Evolutionary conservation across 1,140 invertebrate genomes (phyloP), one percentile per base, ranked within the genome.

Genomic region (Ceratosolen solmsi): DNA sequence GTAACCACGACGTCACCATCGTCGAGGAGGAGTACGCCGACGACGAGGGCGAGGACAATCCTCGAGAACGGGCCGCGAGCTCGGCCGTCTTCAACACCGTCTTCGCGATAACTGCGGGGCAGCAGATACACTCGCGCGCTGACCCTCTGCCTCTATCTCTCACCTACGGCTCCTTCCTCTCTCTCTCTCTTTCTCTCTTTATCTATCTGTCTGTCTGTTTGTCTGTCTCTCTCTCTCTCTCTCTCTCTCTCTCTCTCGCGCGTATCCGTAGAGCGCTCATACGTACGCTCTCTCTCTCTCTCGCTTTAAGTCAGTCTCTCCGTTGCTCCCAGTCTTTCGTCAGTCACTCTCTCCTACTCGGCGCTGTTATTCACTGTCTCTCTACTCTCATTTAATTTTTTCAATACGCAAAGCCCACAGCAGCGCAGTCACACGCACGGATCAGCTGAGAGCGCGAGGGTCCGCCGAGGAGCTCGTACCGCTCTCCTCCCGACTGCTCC

Each of bases 361-460:
- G 5, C 17, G 20, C 71, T 49, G 2, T 2, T 25, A 9, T 17
- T 20, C 17, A 30, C 33, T 20, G 4, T 8, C 33, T 72, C 46
- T 58, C 49, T 56, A 36, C 51, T 74, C 72, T 54, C 49, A 13
- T 74, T 58, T 74, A 49, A 74, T 56, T 56, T 74, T 56, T 33
- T 56, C 46, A 13, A 74, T 56, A 74, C 49, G 72, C 51, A 54
- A 74, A 74, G 49, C 68, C 30, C 30, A 51, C 30, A 76, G 74
- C 33, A 25, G 20, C 72, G n/a, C 74, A 60, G 33, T 58, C 74
- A 46, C 54, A 60, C 77, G 68, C 51, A 54, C 65, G 41, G 51
- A 79, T 79, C 77, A 79, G 77, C 77, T 79, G 77, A 79, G 77
- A 71, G 65, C 65, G 77, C 65, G 65, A 46, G 74, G 36, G 74